phyloP scores from a whole-genome alignment of 2,113 vertebrate species.

The Forbesichthys agassizii region DNA sequence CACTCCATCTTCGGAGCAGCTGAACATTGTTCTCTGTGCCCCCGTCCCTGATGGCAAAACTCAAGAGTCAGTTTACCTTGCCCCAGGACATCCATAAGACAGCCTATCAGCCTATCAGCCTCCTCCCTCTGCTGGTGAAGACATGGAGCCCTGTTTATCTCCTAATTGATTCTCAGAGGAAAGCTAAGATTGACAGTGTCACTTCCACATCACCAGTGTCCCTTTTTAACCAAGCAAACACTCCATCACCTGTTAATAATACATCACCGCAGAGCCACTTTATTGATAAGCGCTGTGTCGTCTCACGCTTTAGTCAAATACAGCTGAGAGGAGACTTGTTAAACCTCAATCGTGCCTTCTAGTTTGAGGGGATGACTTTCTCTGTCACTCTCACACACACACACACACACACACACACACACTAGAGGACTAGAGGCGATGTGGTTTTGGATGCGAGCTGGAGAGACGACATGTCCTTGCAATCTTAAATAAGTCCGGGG shows the following conservation, averaged over 20 bases:
- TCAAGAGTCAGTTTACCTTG: slow-evolving; percentile 78
- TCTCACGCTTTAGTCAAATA: slow-evolving; percentile 50
- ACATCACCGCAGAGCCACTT: slow-evolving; percentile 62
- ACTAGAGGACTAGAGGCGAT: slow-evolving; percentile 29
- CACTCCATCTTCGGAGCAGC: slow-evolving; percentile 28
- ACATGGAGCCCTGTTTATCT: slow-evolving; percentile 81
- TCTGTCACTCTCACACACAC: slow-evolving; percentile 4
- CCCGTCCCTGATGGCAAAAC: slow-evolving; percentile 68
- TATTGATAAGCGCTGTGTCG: slow-evolving; percentile 68
- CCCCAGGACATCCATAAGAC: slow-evolving; percentile 81
- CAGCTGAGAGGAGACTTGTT: slow-evolving; percentile 33
- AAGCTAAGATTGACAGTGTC: slow-evolving; percentile 74
- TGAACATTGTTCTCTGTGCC: slow-evolving; percentile 65
- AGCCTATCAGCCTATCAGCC: slow-evolving; percentile 69
- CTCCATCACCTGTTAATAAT: slow-evolving; percentile 74
- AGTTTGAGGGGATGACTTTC: slow-evolving; percentile 59
- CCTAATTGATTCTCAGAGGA: slow-evolving; percentile 87
- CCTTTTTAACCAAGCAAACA: slow-evolving; percentile 68
- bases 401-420: slow-evolving; percentile 22
- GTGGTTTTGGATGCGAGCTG: slow-evolving; percentile 29
- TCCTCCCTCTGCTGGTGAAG: slow-evolving; percentile 48
- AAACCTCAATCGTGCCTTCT: slow-evolving; percentile 48
- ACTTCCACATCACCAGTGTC: slow-evolving; percentile 71
- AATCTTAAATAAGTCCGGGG: slow-evolving; percentile 39
- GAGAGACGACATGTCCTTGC: slow-evolving; percentile 41